phyloP scores from a whole-genome alignment of 2,113 vertebrate genomes.

The Pseudorhombus dupliciocellatus region DNA sequence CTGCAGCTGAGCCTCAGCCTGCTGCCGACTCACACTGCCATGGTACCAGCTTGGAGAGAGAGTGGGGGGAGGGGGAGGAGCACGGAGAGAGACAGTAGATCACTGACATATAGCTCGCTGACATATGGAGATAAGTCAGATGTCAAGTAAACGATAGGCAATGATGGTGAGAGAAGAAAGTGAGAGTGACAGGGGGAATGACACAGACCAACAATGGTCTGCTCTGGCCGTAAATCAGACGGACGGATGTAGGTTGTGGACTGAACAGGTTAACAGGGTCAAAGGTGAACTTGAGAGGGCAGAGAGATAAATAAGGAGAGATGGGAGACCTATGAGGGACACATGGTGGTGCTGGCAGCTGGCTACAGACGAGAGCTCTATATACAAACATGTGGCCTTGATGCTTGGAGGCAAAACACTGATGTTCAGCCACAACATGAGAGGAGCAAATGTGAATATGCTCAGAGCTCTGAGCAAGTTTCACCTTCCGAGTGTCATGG shows the following conservation, averaged over 20 bases:
- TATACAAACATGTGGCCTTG: constrained; percentile 36
- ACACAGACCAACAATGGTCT: constrained; percentile 11
- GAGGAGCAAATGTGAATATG: constrained; percentile 33
- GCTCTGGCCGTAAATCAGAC: constrained; percentile 23
- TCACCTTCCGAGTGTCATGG: background rate
- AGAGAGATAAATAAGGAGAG: constrained; percentile 23
- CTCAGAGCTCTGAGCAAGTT: constrained; percentile 14
- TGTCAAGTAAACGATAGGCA: constrained; percentile 44
- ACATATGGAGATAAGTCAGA: constrained; percentile 66
- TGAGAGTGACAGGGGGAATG: background rate
- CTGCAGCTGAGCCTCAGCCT: constrained; percentile 92
- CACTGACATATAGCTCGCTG: constrained; percentile 45
- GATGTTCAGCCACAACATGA: constrained; percentile 40
- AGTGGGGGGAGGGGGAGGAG: background rate
- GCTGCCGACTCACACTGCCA: constrained; percentile 89
- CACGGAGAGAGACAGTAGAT: constrained; percentile 39
- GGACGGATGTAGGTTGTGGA: constrained; percentile 1
- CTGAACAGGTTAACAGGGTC: constrained; percentile 24
- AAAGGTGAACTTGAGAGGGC: constrained; percentile 26
- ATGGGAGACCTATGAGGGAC: constrained; percentile 3
- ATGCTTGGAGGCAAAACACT: constrained; percentile 25
- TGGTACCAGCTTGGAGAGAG: constrained; percentile 90
- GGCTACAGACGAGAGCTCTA: constrained; percentile 32
- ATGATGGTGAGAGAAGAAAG: constrained; percentile 11
- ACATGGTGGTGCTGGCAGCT: constrained; percentile 39